Evolutionary conservation across 2,113 vertebrate species (phyloP).

Genomic region (Petrocephalus microphthalmus): DNA sequence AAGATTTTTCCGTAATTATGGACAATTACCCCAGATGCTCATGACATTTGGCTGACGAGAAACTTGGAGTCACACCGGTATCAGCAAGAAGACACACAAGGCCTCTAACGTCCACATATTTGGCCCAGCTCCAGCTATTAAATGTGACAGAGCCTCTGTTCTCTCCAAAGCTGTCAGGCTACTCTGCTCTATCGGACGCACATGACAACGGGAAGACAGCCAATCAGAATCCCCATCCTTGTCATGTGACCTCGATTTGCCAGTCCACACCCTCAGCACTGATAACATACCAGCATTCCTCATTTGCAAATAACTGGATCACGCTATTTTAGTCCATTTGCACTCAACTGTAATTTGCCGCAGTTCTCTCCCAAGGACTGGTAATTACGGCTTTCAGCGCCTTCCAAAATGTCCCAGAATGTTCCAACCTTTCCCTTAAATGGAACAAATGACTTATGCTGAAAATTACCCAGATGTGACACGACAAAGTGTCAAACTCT

Average conservation of each 20-base stretch:
- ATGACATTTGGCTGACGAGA: not conserved
- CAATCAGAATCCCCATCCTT: conserved; percentile 27
- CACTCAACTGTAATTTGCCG: conserved; percentile 53
- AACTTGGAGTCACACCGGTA: not conserved
- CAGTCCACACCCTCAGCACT: not conserved
- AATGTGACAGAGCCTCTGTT: not conserved
- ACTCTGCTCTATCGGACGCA: conserved; percentile 39
- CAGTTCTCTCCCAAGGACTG: conserved; percentile 43
- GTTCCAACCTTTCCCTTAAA: conserved; percentile 31
- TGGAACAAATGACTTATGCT: conserved; percentile 40
- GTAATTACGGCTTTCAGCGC: conserved; percentile 53
- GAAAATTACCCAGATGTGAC: not conserved
- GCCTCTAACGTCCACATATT: not conserved
- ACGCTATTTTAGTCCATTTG: conserved; percentile 50
- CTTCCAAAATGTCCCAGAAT: conserved; percentile 44
- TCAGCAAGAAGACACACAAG: not conserved
- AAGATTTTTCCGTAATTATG: conserved; percentile 9
- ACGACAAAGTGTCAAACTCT: not conserved
- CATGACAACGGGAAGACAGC: conserved; percentile 40
- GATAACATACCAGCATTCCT: conserved; percentile 49
- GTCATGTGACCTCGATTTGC: conserved; percentile 45
- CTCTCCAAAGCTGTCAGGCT: not conserved
- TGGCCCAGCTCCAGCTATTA: conserved; percentile 9
- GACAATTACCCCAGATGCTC: conserved; percentile 13
- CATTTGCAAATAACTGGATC: conserved; percentile 56